Conservation (phyloP, 1,140 invertebrate genomes). For the Caenorhabditis briggsae region DNA sequence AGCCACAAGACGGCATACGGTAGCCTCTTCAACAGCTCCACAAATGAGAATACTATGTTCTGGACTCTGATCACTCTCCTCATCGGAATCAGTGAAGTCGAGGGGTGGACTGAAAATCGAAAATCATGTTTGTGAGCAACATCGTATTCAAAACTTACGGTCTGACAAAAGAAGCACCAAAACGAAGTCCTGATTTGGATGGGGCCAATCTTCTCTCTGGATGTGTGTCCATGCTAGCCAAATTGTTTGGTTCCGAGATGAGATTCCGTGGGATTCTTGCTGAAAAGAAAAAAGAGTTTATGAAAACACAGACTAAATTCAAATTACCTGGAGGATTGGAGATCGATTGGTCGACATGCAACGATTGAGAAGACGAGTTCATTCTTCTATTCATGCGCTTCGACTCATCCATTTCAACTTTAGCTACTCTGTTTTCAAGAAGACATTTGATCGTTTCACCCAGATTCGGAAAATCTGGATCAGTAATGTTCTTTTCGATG, state of each 20-base stretch:
- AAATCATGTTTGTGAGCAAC: too few relatives aligned
- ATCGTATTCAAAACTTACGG: neutral
- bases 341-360: neutral
- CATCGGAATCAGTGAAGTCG: too few relatives aligned
- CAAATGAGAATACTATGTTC: neutral
- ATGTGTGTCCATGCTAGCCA: neutral
- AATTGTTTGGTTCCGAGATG: slow-evolving; percentile 2
- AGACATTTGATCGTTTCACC: neutral
- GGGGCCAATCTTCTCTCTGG: neutral
- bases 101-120: too few relatives aligned
- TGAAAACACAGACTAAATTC: too few relatives aligned
- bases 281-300: neutral
- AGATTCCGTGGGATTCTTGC: neutral
- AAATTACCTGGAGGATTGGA: too few relatives aligned
- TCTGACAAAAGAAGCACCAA: neutral
- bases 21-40: neutral
- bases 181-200: neutral
- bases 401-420: neutral
- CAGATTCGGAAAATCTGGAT: neutral
- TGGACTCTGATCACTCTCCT: neutral
- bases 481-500: neutral
- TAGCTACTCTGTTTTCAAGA: too few relatives aligned
- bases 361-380: neutral
- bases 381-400: neutral
- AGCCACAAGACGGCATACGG: neutral